A percentile compares a stretch with the other conserved stretches of the same genome.
Evolutionary conservation across 2,797 vertebrate species (phyloP).

Genomic region (Xenopus petersii): DNA sequence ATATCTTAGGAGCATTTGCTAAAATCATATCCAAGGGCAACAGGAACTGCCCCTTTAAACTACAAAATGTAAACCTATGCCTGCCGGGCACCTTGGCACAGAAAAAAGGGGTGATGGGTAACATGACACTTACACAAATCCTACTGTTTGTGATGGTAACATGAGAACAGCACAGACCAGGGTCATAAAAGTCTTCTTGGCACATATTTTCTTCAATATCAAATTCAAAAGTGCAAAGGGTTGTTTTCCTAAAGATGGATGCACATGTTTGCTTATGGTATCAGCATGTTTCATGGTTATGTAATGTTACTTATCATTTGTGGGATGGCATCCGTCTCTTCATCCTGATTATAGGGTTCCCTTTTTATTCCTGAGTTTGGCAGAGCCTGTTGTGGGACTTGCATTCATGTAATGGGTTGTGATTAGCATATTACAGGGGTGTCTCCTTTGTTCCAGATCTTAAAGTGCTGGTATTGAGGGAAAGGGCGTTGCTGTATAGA

Average conservation of each 20-base stretch:
- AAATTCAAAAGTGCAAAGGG: neutral
- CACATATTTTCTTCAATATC: neutral
- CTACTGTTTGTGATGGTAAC: neutral
- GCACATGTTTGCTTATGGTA: too few species aligned
- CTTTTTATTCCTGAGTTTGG: neutral
- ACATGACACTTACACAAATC: too few species aligned
- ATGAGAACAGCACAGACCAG: neutral
- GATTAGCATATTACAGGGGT: neutral
- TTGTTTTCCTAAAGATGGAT: neutral
- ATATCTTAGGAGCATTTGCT: too few species aligned
- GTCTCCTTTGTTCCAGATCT: too few species aligned
- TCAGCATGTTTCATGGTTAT: too few species aligned
- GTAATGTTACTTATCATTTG: too few species aligned
- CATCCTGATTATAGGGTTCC: neutral
- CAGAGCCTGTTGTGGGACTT: neutral
- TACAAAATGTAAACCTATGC: conserved; percentile 28
- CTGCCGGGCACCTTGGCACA: neutral
- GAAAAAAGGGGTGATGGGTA: too few species aligned
- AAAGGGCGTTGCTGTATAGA: neutral
- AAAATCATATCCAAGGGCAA: neutral
- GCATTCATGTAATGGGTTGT: neutral
- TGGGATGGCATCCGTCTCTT: neutral
- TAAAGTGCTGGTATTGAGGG: neutral
- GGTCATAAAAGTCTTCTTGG: neutral
- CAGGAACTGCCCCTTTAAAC: neutral